Evolutionary conservation across 30 jellyfish, hydroid and myxozoan genomes (phyloP), one percentile per base, ranked within the genome.

Genomic region (Aurelia sp.): DNA sequence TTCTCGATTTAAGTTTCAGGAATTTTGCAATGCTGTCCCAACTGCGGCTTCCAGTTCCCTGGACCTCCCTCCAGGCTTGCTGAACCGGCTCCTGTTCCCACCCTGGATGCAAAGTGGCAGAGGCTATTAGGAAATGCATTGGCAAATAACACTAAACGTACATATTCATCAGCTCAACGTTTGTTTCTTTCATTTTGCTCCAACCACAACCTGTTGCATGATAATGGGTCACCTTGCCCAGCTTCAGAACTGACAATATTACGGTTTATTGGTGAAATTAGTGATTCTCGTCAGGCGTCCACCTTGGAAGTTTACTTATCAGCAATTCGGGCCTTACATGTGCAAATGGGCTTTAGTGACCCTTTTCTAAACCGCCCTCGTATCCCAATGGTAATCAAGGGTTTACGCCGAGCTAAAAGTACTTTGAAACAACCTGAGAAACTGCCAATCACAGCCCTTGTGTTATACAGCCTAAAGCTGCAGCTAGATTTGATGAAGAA

Each of bases 51-150:
- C 50, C 38, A 19, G 71, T 16, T 21, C 88, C 13, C 2, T 40
- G 65, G 67, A 33, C 41, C 24, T 30, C 11, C 15, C 55, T 13
- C 5, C 72, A 53, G 27, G 16, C 40, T 21, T 38, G 15, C 78
- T 78, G 15, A 11, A 4, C 18, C 10, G 41, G 48, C 67, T 78
- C 33, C 50, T 78, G 78, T 78, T 59, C 24, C 78, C 67, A 1
- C 77, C 77, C 33, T 78, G 88, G 88, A 78, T 19, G 8, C 35
- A 13, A n/a, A 30, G 24, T 78, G 88, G 77, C 88, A 74, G 51
- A 19, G 11, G 9, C 63, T 74, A 0, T 21, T 74, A 17, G 41
- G 41, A 10, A 50, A 74, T 15, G 73, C 74, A 11, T 18, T 50
- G 10, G 52, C 86, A 0, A 12, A 75, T 9, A 18, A 15, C 15